Evolutionary conservation across 2,888 invertebrate species (phyloP), one percentile per base, ranked within the genome.

Genomic region (Cremastinae sp.): DNA sequence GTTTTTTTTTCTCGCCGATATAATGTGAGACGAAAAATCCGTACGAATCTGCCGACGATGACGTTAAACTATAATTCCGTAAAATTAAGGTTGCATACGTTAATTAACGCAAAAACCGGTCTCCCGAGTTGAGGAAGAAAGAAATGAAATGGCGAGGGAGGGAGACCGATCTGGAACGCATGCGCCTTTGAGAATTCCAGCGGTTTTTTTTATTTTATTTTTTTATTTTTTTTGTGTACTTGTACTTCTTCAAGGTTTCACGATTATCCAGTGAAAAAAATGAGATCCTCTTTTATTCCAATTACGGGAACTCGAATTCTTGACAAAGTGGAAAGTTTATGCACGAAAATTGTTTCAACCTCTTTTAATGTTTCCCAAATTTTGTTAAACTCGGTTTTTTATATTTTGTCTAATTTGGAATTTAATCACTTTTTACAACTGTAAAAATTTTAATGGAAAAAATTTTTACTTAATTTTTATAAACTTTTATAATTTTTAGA

Each of bases 61-160:
- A 86, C 86, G 85, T 85, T 83, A 83, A 87, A 86, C 86, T 85
- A 86, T 85, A 84, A 87, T 87, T 86, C 86, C 84, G 87, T 86
- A 83, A 86, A 87, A 87, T 87, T 87, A 87, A 87, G 85, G 83
- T 86, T 85, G 84, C 85, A 79, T 84, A 86, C 85, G 87, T 87
- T 87, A 87, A 87, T 87, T 87, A 86, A 84, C 80, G 81, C 64
- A 47, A 75, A 69, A 86, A 87, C 87, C 86, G 86, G 87, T 86
- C 47, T 73, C 77, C 70, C n/a, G 39, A 3, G 39, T n/a, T 10
- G 35, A 9, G 28, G 37, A 18, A 35, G n/a, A 18, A 22, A 45
- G 61, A 45, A 18, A 22, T 3, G 16, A 1, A 10, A 14, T n/a
- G 43, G 10, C 12, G 1, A 22, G 12, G 16, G 53, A 10, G 49